Conservation (phyloP, 2,113 vertebrate species). For the Microcebus murinus region DNA sequence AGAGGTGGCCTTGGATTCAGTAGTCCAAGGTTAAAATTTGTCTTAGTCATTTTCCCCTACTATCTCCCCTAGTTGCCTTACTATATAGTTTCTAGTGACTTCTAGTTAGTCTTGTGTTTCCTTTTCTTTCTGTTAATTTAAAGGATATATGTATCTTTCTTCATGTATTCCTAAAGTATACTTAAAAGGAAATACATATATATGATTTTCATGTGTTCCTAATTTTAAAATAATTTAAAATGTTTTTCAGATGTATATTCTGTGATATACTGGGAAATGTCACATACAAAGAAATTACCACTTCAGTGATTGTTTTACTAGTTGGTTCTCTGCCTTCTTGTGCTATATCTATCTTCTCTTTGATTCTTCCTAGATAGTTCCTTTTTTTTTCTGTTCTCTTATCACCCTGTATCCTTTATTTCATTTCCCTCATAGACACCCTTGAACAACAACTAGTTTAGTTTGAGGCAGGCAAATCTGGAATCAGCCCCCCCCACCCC, state of each 20-base stretch:
- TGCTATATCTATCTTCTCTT: background rate
- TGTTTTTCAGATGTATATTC: background rate
- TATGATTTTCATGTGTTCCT: background rate
- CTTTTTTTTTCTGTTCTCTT: constrained; percentile 37
- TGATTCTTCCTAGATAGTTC: background rate
- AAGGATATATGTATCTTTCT: background rate
- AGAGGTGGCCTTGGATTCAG: background rate
- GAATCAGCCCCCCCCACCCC: background rate
- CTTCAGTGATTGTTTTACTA: constrained; percentile 18
- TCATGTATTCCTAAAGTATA: background rate
- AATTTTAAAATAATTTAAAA: background rate
- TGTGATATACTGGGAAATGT: background rate
- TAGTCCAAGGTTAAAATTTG: background rate
- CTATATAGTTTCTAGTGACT: background rate
- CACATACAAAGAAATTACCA: background rate
- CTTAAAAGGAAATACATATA: background rate
- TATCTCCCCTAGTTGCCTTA: background rate
- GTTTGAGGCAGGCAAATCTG: background rate
- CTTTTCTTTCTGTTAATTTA: background rate
- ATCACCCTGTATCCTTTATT: background rate
- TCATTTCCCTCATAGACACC: background rate
- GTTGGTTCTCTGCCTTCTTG: background rate
- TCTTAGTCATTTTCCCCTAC: background rate
- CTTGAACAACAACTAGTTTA: constrained; percentile 6
- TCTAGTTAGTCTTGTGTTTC: background rate